A percentile compares a stretch with the other conserved stretches of the same genome.
Conservation (phyloP, 2,797 vertebrate genomes). For the Florisuga fusca region DNA sequence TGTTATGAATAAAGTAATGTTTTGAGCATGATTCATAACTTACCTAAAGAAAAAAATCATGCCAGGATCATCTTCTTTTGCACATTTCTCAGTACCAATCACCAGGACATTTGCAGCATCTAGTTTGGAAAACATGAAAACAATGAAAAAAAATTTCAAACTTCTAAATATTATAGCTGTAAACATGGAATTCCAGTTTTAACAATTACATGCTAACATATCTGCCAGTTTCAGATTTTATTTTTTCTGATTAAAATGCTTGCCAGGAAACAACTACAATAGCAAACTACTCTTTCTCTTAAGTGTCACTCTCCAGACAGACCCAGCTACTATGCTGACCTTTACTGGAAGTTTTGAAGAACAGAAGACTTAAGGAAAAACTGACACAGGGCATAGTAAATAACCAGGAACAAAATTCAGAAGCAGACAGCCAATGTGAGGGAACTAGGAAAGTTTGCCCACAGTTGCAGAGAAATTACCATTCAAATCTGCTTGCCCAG, state of each 20-base stretch:
- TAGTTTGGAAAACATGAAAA: slow-evolving; percentile 70
- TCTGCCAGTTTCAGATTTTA: background rate
- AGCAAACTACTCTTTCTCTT: background rate
- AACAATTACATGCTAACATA: background rate
- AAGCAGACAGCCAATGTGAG: background rate
- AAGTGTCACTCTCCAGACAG: background rate
- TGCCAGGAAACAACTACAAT: background rate
- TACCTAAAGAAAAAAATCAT: slow-evolving; percentile 96
- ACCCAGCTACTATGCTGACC: background rate
- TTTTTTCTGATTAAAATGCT: background rate
- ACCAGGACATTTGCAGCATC: slow-evolving; percentile 95
- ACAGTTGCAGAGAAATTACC: background rate
- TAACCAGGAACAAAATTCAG: background rate
- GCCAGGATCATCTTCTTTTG: slow-evolving; percentile 88
- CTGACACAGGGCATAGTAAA: background rate
- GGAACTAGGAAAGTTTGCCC: background rate
- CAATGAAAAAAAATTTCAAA: background rate
- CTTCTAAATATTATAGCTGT: background rate
- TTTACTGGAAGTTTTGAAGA: background rate
- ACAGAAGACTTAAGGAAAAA: background rate
- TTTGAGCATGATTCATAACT: background rate
- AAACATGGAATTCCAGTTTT: background rate
- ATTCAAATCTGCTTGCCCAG: background rate
- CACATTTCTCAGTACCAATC: slow-evolving; percentile 85
- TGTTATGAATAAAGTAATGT: background rate